Evolutionary conservation across 2,113 vertebrate genomes (phyloP).

Genomic region (Catharus bicknelli): DNA sequence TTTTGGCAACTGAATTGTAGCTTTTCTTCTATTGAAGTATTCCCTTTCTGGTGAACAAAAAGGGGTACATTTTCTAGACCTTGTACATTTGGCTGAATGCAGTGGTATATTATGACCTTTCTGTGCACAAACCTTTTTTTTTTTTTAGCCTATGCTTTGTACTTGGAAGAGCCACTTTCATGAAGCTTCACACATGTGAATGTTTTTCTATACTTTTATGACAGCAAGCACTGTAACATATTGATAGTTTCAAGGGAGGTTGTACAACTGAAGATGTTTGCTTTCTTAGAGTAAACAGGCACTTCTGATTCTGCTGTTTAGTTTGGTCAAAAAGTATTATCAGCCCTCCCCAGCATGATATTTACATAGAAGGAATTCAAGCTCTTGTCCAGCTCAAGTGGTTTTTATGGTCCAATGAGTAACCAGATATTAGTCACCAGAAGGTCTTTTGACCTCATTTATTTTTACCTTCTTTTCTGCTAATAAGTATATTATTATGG

Average conservation of each 20-base stretch:
- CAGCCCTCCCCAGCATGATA: neutral
- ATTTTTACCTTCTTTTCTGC: neutral
- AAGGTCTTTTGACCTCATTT: neutral
- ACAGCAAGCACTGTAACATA: neutral
- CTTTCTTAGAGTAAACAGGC: slow-evolving; percentile 16
- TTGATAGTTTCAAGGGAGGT: neutral
- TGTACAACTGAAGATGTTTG: slow-evolving; percentile 12
- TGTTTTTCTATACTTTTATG: slow-evolving; percentile 13
- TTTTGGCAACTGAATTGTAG: neutral
- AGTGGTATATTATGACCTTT: neutral
- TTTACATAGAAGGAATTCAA: slow-evolving; percentile 37
- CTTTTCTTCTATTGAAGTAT: neutral
- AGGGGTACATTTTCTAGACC: neutral
- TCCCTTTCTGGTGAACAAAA: neutral
- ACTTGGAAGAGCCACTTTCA: neutral
- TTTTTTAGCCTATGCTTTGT: neutral
- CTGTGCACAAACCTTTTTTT: neutral
- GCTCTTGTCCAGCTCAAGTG: neutral
- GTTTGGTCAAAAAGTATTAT: slow-evolving; percentile 3
- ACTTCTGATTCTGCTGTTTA: slow-evolving; percentile 33
- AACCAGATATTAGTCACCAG: slow-evolving; percentile 29
- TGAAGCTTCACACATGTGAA: neutral
- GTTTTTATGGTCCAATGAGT: slow-evolving; percentile 27
- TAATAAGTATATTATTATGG: slow-evolving; percentile 9
- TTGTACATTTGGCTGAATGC: neutral